Percentiles rank a stretch among this genome's conserved stretches.
These are phyloP conservation scores for Stylophora pistillata DNA, from an alignment of 64 coral and sea anemone genomes.

Conservation along the genomic window DNA sequence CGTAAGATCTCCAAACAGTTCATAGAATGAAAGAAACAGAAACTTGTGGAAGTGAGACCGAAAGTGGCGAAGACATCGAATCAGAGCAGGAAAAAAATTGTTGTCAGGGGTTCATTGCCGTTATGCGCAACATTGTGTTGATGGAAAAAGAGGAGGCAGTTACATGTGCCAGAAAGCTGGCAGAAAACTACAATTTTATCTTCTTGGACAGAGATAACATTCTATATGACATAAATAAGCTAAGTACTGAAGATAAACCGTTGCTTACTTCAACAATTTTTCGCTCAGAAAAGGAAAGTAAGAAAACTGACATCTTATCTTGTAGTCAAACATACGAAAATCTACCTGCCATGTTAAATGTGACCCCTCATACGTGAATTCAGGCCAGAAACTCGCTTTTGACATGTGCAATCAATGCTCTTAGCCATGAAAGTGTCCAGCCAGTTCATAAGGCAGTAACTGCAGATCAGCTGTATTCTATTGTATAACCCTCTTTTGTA, in stretches of 20 bases:
- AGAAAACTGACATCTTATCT: slow-evolving; percentile 1
- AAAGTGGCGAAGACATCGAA: neutral
- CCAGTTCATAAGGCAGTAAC: slow-evolving; percentile 28
- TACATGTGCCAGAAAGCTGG: neutral
- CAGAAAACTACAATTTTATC: neutral
- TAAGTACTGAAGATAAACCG: neutral
- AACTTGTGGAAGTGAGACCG: neutral
- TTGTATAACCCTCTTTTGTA: slow-evolving; percentile 35
- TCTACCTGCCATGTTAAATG: slow-evolving; percentile 2
- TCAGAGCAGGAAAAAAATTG: neutral
- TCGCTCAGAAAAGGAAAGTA: neutral
- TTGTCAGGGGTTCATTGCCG: neutral
- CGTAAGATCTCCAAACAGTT: too few species aligned
- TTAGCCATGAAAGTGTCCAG: neutral
- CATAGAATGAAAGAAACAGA: too few species aligned
- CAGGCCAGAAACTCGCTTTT: slow-evolving; percentile 19
- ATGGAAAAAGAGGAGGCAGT: neutral
- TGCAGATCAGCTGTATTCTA: slow-evolving; percentile 46
- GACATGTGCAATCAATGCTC: neutral
- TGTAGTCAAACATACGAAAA: slow-evolving; percentile 39
- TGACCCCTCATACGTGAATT: neutral
- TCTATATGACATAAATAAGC: neutral
- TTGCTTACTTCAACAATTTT: neutral
- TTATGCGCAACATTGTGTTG: neutral
- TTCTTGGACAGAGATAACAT: slow-evolving; percentile 12